Conservation (phyloP, 2,888 invertebrate species). For the Operophtera brumata region DNA sequence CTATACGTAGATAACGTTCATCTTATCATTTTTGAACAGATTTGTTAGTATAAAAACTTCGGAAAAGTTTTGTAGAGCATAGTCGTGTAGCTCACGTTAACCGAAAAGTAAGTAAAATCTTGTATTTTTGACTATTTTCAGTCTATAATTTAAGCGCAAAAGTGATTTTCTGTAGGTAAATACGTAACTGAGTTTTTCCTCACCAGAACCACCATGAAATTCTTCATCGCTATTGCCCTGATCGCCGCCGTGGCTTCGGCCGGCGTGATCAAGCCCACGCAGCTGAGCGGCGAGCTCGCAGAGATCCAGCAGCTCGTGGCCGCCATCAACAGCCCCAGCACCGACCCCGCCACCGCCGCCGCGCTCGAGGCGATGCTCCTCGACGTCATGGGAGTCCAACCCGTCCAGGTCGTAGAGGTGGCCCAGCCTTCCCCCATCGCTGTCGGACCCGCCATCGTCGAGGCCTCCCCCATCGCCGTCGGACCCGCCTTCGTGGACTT, state of each 20-base stretch:
- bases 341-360: constrained; percentile 35
- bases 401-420: neutral
- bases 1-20: too few species aligned
- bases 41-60: constrained; percentile 38
- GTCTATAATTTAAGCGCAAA: too few species aligned
- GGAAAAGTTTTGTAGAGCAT: constrained; percentile 20
- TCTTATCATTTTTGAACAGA: constrained; percentile 27
- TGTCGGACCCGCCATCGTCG: constrained; percentile 27
- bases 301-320: constrained; percentile 39
- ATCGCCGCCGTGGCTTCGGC: constrained; percentile 58
- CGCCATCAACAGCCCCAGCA: constrained; percentile 37
- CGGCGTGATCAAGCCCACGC: constrained; percentile 38
- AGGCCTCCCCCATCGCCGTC: constrained; percentile 28
- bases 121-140: too few species aligned
- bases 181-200: neutral
- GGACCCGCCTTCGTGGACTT: constrained; percentile 33
- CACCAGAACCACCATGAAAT: constrained; percentile 56
- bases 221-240: constrained; percentile 54
- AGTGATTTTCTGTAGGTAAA: too few species aligned
- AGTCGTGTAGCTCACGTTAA: constrained; percentile 37
- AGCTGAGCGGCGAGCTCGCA: constrained; percentile 18
- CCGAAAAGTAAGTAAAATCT: constrained; percentile 34
- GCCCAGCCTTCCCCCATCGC: constrained; percentile 13
- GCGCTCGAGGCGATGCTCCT: constrained; percentile 32
- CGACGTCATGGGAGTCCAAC: constrained; percentile 26